Percentiles rank a stretch among this genome's conserved stretches.
Evolutionary conservation across 2,888 invertebrate species (phyloP).

Genomic region (Leucoma salicis): DNA sequence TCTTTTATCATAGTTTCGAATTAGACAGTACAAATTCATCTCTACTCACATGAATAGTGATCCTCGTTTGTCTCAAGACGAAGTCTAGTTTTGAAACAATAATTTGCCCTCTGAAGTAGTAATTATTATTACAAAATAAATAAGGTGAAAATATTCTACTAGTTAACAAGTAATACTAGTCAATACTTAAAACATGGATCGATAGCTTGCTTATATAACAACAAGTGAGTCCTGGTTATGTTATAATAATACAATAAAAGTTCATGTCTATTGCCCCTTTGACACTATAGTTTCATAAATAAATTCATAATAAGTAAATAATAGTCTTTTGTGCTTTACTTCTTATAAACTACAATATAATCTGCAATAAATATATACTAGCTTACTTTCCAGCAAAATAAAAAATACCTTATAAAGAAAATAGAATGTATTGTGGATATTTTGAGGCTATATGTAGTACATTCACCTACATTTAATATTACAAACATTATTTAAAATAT

Average conservation of each 20-base stretch:
- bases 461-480: constrained; percentile 46
- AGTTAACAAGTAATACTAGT: not conserved
- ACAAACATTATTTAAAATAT: constrained; percentile 65
- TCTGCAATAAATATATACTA: constrained; percentile 73
- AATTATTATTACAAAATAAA: too few species aligned
- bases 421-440: constrained; percentile 43
- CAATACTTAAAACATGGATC: not conserved
- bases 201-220: constrained; percentile 2
- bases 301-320: constrained; percentile 63
- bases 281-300: constrained; percentile 53
- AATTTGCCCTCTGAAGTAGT: not conserved
- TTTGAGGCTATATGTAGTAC: constrained; percentile 43
- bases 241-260: constrained; percentile 12
- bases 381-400: constrained; percentile 51
- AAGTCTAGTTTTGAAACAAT: too few species aligned
- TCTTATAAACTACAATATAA: constrained; percentile 56
- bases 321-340: constrained; percentile 76
- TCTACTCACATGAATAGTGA: too few species aligned
- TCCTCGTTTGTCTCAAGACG: too few species aligned
- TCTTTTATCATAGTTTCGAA: too few species aligned
- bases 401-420: constrained; percentile 43
- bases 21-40: too few species aligned
- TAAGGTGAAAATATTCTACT: not conserved
- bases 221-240: constrained; percentile 12
- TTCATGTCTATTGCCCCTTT: constrained; percentile 54